phyloP scores from a whole-genome alignment of 92 coral and sea anemone species.

The Umimayanthus kanabou region DNA sequence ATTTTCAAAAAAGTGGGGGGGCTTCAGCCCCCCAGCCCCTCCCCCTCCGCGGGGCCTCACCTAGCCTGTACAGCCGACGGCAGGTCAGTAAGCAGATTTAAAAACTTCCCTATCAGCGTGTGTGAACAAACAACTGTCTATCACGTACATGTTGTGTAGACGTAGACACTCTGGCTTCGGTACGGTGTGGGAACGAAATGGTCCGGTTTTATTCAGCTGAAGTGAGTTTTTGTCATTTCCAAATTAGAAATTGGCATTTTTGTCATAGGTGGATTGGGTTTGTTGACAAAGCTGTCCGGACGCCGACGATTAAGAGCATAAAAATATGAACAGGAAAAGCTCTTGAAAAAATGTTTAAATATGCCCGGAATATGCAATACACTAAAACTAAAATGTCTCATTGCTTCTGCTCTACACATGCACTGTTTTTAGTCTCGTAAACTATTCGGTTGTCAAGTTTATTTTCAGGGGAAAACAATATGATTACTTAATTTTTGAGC shows the following conservation, averaged over 20 bases:
- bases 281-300: slow-evolving; percentile 29
- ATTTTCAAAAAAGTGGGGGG: too few species aligned
- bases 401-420: background rate
- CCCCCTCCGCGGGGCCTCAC: too few species aligned
- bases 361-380: too few species aligned
- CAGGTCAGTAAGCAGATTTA: background rate
- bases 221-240: background rate
- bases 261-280: background rate
- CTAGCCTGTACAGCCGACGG: background rate
- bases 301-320: background rate
- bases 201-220: slow-evolving; percentile 2
- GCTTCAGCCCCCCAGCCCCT: too few species aligned
- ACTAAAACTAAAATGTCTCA: background rate
- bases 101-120: background rate
- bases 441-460: too few species aligned
- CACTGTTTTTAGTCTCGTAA: background rate
- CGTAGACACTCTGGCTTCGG: background rate
- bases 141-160: background rate
- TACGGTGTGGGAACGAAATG: background rate
- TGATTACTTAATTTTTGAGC: background rate
- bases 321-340: background rate
- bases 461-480: background rate
- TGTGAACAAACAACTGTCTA: too few species aligned
- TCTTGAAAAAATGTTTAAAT: background rate
- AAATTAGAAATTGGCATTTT: background rate